phyloP scores from a whole-genome alignment of 2,113 vertebrate species.

The Panurus biarmicus region DNA sequence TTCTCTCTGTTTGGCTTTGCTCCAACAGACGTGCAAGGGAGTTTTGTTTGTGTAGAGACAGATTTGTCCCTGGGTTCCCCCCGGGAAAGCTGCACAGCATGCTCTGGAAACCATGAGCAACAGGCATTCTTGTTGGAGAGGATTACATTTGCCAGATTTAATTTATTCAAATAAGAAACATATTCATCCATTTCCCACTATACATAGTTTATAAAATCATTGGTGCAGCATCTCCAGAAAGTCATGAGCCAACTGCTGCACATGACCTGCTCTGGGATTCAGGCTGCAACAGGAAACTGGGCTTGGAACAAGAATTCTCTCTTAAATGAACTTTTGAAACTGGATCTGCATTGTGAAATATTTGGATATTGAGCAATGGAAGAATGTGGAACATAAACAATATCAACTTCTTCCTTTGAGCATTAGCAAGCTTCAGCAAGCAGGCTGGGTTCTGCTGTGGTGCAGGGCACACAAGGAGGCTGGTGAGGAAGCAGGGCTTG shows the following conservation, averaged over 20 bases:
- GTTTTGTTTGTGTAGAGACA: not conserved
- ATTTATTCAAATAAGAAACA: slow-evolving; percentile 43
- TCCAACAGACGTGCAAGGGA: not conserved
- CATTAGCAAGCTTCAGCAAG: slow-evolving; percentile 17
- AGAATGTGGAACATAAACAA: slow-evolving; percentile 47
- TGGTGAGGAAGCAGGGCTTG: not conserved
- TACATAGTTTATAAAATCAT: slow-evolving; percentile 18
- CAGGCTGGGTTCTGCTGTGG: not conserved
- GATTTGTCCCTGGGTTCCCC: not conserved
- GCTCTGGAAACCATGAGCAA: not conserved
- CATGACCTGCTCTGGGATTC: not conserved
- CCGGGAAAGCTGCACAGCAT: not conserved
- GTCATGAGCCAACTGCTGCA: slow-evolving; percentile 1
- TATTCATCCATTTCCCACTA: not conserved
- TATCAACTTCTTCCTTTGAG: not conserved
- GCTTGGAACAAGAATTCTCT: slow-evolving; percentile 38
- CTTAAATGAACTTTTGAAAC: slow-evolving; percentile 43
- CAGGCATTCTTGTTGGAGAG: not conserved
- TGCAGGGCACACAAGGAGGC: not conserved
- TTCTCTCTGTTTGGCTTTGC: not conserved
- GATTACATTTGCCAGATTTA: not conserved
- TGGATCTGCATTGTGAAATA: slow-evolving; percentile 44
- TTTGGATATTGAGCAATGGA: slow-evolving; percentile 46
- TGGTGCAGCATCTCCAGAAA: not conserved
- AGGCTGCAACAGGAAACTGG: slow-evolving; percentile 45